Evolutionary conservation across 1,140 invertebrate species (phyloP), one percentile per base, ranked within the genome.

Genomic region (Papilio dardanus): DNA sequence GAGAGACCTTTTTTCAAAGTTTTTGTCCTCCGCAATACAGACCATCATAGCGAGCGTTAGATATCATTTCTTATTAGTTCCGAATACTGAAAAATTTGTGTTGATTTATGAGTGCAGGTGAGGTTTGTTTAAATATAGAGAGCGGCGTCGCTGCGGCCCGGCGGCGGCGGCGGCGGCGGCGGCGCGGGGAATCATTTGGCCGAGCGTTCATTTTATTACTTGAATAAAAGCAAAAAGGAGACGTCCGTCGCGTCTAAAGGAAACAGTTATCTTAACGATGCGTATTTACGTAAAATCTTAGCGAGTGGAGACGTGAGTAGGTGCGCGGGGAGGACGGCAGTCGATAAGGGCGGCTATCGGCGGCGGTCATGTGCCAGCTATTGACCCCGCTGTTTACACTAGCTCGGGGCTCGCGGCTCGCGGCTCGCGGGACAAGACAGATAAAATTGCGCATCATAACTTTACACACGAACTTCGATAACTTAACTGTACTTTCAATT

Each of bases 241-340:
- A 80, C 77, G 79, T 73, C 58, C 77, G 83, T 85, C 85, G 86
- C 83, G 81, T 79, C 83, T 81, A 86, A 82, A 91, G 91, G 89
- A 92, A 91, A 91, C 85, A 75, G 87, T 91, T 92, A 92, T 92
- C 91, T 90, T 87, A 90, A 91, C 86, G 89, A 88, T 77, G 79
- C 76, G 82, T 90, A 89, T 91, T 92, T 91, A 92, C 90, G 88
- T 90, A 80, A 89, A 90, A 91, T 90, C 90, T 88, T 86, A 86
- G 80, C 82, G 42, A 46, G 5, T 46, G 42, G 16, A 46, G 42
- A 16, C n/a, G 42, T 19, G 42, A 19, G 42, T 7, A 46, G 42
- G 83, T 85, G 86, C 81, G 83, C 81, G 77, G 71, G 54, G 83
- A 88, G 88, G 83, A 84, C 88, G 86, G 80, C 21, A 28, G 21